phyloP scores from a whole-genome alignment of 1,140 invertebrate species.

The Temnothorax curvispinosus region DNA sequence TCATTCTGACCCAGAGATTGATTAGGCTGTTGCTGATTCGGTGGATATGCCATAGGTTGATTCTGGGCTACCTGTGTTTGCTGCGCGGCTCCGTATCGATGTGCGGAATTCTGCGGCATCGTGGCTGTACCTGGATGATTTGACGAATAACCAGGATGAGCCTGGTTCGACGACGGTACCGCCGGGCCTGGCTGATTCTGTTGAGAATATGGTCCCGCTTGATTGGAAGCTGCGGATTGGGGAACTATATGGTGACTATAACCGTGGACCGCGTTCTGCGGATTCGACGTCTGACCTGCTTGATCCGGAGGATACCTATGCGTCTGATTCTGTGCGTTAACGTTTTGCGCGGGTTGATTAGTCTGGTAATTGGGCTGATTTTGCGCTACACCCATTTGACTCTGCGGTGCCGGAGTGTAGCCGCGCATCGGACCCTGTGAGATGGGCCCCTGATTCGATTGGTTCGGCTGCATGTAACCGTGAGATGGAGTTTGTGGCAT shows the following conservation, averaged over 20 bases:
- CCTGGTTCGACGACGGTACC: constrained; percentile 42
- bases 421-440: constrained; percentile 73
- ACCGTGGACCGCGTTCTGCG: constrained; percentile 73
- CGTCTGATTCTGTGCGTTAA: constrained; percentile 64
- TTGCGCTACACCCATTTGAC: constrained; percentile 65
- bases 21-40: constrained; percentile 66
- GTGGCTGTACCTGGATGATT: constrained; percentile 66
- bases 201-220: constrained; percentile 65
- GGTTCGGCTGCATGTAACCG: constrained; percentile 67
- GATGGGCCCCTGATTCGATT: constrained; percentile 62
- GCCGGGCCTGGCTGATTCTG: constrained; percentile 54
- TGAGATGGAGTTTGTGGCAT: constrained; percentile 67
- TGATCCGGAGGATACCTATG: constrained; percentile 75
- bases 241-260: constrained; percentile 73
- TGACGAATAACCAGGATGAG: constrained; percentile 61
- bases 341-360: constrained; percentile 62
- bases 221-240: constrained; percentile 65
- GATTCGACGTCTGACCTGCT: constrained; percentile 52
- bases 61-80: constrained; percentile 73
- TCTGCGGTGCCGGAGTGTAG: constrained; percentile 65
- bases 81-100: constrained; percentile 71
- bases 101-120: constrained; percentile 62
- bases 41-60: constrained; percentile 71
- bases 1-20: constrained; percentile 73
- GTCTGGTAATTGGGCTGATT: constrained; percentile 56